Conservation (phyloP, 2,888 invertebrate genomes). For the Pyrochroa serraticornis region DNA sequence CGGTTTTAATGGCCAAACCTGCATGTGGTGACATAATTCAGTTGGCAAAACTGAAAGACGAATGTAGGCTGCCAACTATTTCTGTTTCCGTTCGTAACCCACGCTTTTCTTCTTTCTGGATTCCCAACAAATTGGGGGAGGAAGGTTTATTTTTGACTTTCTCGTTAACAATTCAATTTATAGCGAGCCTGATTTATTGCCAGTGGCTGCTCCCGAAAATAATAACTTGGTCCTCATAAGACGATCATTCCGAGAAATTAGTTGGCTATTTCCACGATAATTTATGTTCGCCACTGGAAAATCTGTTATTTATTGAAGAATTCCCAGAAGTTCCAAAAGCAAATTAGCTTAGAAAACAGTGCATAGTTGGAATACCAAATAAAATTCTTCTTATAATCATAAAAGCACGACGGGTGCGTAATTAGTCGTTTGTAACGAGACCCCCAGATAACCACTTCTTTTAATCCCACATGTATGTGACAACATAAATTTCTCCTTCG, state of each 20-base stretch:
- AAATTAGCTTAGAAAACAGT: conserved; percentile 21
- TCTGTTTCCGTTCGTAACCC: no score
- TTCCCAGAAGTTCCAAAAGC: conserved; percentile 15
- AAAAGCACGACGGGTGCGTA: conserved; percentile 6
- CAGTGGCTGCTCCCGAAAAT: conserved; percentile 18
- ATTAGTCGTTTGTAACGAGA: conserved; percentile 23
- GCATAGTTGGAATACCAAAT: conserved; percentile 11
- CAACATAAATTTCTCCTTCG: conserved; percentile 22
- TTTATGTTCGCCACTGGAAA: conserved; percentile 14
- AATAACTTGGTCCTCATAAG: conserved; percentile 20
- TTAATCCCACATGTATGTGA: conserved; percentile 15
- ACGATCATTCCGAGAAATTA: conserved; percentile 23
- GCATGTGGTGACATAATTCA: no score
- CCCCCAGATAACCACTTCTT: conserved; percentile 9
- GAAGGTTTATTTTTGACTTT: neutral
- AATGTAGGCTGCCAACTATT: no score
- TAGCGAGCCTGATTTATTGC: conserved; percentile 18
- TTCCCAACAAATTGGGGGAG: no score
- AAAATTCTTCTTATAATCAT: conserved; percentile 11
- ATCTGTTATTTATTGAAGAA: conserved; percentile 22
- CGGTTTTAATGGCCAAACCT: no score
- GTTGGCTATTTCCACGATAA: conserved; percentile 18
- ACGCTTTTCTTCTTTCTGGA: no score
- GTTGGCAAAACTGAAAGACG: no score
- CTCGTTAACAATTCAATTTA: conserved; percentile 9